Percentiles rank a stretch among this genome's conserved stretches.
Conservation (phyloP, 2,113 vertebrate genomes). For the Salminus brasiliensis region DNA sequence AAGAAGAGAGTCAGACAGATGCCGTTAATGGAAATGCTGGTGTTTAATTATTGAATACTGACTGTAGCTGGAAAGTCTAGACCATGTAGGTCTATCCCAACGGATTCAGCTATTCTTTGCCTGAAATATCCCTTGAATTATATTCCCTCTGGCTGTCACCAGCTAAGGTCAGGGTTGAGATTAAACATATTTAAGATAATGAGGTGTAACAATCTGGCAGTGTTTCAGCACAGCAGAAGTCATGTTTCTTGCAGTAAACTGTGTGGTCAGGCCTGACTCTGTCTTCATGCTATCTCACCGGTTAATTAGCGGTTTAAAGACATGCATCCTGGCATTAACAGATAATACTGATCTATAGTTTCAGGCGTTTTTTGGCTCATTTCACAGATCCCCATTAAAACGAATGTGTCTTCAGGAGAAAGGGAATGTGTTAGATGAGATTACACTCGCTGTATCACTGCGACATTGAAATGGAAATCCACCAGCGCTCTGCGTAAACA, state of each 20-base stretch:
- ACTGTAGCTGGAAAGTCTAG: not conserved
- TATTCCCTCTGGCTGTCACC: not conserved
- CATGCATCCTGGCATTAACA: not conserved
- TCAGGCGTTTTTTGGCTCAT: conserved; percentile 2
- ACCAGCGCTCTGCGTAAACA: conserved; percentile 4
- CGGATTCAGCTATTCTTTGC: not conserved
- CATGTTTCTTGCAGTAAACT: conserved; percentile 6
- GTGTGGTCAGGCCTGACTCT: conserved; percentile 20
- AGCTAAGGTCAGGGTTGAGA: not conserved
- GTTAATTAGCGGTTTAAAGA: conserved; percentile 34
- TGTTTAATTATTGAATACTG: not conserved
- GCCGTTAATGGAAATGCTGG: not conserved
- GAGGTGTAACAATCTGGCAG: conserved; percentile 1
- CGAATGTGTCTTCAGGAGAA: conserved; percentile 21
- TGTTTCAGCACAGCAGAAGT: not conserved
- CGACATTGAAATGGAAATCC: conserved; percentile 12
- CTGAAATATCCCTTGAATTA: not conserved
- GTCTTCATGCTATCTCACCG: conserved; percentile 29
- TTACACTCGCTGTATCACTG: not conserved
- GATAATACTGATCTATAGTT: conserved; percentile 15
- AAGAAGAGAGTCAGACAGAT: too few species aligned
- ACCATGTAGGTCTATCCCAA: not conserved
- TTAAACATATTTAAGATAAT: conserved; percentile 19
- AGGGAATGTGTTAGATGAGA: conserved; percentile 23
- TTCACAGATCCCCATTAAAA: conserved; percentile 4